Base-by-base conservation (phyloP, 2,113 vertebrate species). In the Phalacrocorax pelagicus region DNA sequence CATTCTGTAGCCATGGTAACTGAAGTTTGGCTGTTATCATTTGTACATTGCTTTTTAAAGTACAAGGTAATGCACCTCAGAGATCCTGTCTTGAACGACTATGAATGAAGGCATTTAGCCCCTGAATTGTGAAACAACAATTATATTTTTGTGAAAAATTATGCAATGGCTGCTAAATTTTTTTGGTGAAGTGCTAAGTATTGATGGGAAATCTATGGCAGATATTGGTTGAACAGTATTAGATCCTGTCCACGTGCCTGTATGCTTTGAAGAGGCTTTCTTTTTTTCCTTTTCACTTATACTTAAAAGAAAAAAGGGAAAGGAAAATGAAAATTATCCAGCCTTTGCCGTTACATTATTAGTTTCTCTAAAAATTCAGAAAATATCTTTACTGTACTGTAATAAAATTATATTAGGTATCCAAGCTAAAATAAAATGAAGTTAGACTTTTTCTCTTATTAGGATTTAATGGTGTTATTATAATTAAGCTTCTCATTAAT, bases 401-500 rank as follows among this genome's bases (percentile, higher is more conserved):
- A 90, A 97, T 57, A 96, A 86, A 54, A 70, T 73, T 96, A 93
- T 96, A 97, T 97, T 95, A 93, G 79, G 58, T 81, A 54, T 90
- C 85, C 80, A 95, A 94, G 65, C 72, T 97, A 92, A 98, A 97
- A 96, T 97, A 96, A 97, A 97, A 96, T 29, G 52, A 97, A 98
- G 83, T 88, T 95, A 90, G 95, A 82, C 78, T 97, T 97, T 96
- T 97, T 80, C 92, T 90, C 65, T 95, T 97, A 98, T 98, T 98
- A 97, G 96, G 88, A 97, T 98, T 97, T 98, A 98, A 98, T 98
- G 92, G 95, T 97, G 97, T 97, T 97, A 98, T 97, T 98, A 98
- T 97, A 98, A 98, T 98, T 98, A 98, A 98, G 94, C 97, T 98
- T 97, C 97, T 97, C 96, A 97, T 98, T 98, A 98, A 97, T 97